Evolutionary conservation across 2,797 vertebrate genomes (phyloP).

Genomic region (Macropodus opercularis): DNA sequence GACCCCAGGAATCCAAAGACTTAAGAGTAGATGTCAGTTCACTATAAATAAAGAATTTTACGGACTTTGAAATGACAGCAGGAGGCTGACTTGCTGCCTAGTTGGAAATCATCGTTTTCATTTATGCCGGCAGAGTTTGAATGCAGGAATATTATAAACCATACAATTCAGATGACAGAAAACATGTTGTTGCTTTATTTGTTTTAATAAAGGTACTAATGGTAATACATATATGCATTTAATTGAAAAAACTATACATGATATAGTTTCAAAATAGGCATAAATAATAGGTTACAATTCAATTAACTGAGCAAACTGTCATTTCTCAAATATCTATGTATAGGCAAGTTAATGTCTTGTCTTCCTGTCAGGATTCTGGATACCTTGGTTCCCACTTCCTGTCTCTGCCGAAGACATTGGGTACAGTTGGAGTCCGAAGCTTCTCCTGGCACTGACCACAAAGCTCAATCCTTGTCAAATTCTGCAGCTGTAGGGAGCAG

Average conservation of each 20-base stretch:
- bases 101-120: not conserved
- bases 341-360: too few species aligned
- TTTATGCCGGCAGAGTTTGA: not conserved
- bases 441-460: too few species aligned
- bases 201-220: not conserved
- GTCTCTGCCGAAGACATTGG: too few species aligned
- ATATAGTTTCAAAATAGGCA: not conserved
- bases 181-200: not conserved
- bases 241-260: too few species aligned
- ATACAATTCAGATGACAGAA: not conserved
- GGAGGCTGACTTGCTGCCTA: not conserved
- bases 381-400: too few species aligned
- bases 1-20: conserved; percentile 18
- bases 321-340: conserved; percentile 1
- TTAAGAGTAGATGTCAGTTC: conserved; percentile 6
- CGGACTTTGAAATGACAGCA: conserved; percentile 2
- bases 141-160: not conserved
- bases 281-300: not conserved
- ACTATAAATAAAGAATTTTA: conserved; percentile 4
- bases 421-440: too few species aligned
- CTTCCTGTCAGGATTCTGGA: too few species aligned
- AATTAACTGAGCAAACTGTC: too few species aligned
- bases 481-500: too few species aligned
- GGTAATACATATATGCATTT: too few species aligned
- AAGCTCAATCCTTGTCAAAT: too few species aligned